phyloP scores from a whole-genome alignment of 2,888 invertebrate genomes.

The Scrobipalpa atriplicella region DNA sequence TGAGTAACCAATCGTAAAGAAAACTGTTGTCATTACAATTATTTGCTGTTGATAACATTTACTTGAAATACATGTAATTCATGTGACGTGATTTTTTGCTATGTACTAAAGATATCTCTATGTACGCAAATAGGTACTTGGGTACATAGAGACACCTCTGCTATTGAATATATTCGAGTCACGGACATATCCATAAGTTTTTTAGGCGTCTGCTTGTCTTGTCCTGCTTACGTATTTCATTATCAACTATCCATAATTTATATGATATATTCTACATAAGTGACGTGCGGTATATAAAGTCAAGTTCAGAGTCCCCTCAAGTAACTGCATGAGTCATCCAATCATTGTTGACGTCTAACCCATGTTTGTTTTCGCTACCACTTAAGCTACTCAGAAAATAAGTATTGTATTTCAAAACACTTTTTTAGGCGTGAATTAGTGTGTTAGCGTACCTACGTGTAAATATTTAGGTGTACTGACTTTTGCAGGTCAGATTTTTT shows the following conservation, averaged over 20 bases:
- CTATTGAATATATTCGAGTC: neutral
- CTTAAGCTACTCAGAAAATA: slow-evolving; percentile 31
- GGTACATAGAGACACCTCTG: too few relatives aligned
- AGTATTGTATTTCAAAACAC: slow-evolving; percentile 16
- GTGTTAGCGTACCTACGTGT: neutral
- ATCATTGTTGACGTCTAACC: slow-evolving; percentile 22
- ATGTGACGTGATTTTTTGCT: neutral
- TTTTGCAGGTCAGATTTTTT: neutral
- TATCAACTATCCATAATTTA: neutral
- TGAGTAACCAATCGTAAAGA: slow-evolving; percentile 2
- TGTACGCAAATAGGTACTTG: too few relatives aligned
- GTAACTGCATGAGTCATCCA: slow-evolving; percentile 20
- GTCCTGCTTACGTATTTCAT: slow-evolving; percentile 1
- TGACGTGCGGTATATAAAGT: neutral
- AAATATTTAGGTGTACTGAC: slow-evolving; percentile 1
- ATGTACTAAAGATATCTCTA: neutral
- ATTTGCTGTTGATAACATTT: slow-evolving; percentile 10
- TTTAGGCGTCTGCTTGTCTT: neutral
- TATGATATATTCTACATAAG: neutral
- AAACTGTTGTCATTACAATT: slow-evolving; percentile 3
- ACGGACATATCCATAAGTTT: neutral
- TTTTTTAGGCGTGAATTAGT: slow-evolving; percentile 4
- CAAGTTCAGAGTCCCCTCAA: slow-evolving; percentile 21
- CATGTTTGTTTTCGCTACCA: slow-evolving; percentile 48
- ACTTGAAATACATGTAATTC: neutral